Percentiles rank a stretch among this genome's conserved stretches.
These are phyloP conservation scores for Drosophila paranaensis DNA, from an alignment of 2,888 invertebrate genomes.

Conservation along the genomic window DNA sequence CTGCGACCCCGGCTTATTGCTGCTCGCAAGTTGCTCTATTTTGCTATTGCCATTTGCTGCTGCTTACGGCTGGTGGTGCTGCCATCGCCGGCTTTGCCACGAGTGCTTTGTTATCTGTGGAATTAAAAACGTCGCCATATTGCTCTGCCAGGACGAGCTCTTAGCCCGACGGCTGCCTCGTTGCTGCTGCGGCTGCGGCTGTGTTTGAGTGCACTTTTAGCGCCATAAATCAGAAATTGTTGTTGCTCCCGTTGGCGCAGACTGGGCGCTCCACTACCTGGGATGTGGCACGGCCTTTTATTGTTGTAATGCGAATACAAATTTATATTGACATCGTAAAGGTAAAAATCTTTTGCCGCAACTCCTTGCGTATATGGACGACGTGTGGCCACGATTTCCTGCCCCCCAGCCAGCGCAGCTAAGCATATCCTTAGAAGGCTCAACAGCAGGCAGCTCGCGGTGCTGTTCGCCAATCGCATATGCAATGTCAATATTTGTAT, in stretches of 20 bases:
- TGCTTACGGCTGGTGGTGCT: constrained; percentile 19
- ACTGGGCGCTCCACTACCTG: constrained; percentile 14
- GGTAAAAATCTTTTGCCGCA: constrained; percentile 73
- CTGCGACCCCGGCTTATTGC: constrained; percentile 62
- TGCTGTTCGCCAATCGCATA: constrained; percentile 69
- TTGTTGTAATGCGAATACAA: constrained; percentile 82
- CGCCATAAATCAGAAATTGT: constrained; percentile 76
- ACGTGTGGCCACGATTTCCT: constrained; percentile 34
- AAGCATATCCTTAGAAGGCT: constrained; percentile 41
- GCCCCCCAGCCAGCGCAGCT: not conserved
- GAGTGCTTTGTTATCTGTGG: constrained; percentile 76
- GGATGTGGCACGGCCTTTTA: constrained; percentile 54
- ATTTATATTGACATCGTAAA: constrained; percentile 82
- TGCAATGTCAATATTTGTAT: constrained; percentile 78
- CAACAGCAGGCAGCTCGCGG: constrained; percentile 33
- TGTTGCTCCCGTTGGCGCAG: constrained; percentile 31
- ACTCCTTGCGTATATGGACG: constrained; percentile 58
- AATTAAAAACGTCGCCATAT: constrained; percentile 78
- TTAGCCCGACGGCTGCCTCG: constrained; percentile 25
- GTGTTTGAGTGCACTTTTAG: constrained; percentile 78
- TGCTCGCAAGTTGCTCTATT: constrained; percentile 34
- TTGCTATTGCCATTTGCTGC: constrained; percentile 51
- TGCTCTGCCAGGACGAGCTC: constrained; percentile 51
- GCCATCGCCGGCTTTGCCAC: constrained; percentile 46
- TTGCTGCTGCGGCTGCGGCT: constrained; percentile 36